Conservation (phyloP, 2,888 invertebrate species). For the Lacanobia oleracea region DNA sequence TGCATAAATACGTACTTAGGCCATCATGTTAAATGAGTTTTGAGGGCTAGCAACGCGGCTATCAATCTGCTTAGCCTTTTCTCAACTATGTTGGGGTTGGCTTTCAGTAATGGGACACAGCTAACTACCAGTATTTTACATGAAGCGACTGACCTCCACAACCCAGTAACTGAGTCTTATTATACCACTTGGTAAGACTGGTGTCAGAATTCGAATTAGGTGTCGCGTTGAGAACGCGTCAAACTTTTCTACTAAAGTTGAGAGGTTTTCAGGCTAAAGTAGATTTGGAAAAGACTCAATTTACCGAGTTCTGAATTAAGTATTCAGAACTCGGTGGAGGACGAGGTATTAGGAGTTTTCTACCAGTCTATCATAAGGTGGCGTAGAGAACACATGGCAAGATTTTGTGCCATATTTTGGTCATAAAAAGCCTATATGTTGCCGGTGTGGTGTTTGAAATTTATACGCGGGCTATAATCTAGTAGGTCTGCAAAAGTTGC, state of each 20-base stretch:
- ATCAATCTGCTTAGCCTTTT: too few relatives aligned
- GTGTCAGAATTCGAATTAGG: too few relatives aligned
- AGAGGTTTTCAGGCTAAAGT: background rate
- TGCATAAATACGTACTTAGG: background rate
- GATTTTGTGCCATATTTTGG: background rate
- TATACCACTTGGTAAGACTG: too few relatives aligned
- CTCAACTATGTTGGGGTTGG: too few relatives aligned
- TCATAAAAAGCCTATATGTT: background rate
- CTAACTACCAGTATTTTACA: too few relatives aligned
- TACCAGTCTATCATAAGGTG: background rate
- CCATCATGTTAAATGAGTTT: too few relatives aligned
- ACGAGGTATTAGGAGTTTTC: background rate
- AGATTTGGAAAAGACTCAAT: background rate
- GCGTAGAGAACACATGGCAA: background rate
- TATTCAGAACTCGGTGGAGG: background rate
- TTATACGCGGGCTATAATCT: background rate
- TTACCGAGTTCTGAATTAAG: background rate
- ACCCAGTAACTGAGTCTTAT: too few relatives aligned
- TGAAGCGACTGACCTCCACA: too few relatives aligned
- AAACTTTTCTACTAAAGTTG: background rate
- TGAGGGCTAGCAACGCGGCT: too few relatives aligned
- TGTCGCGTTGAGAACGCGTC: too few relatives aligned
- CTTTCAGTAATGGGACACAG: too few relatives aligned
- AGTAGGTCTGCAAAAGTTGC: background rate
- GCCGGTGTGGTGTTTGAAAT: background rate